These are phyloP conservation scores for Amphiprion percula DNA, from an alignment of 2,113 vertebrate species.

Conservation along the genomic window DNA sequence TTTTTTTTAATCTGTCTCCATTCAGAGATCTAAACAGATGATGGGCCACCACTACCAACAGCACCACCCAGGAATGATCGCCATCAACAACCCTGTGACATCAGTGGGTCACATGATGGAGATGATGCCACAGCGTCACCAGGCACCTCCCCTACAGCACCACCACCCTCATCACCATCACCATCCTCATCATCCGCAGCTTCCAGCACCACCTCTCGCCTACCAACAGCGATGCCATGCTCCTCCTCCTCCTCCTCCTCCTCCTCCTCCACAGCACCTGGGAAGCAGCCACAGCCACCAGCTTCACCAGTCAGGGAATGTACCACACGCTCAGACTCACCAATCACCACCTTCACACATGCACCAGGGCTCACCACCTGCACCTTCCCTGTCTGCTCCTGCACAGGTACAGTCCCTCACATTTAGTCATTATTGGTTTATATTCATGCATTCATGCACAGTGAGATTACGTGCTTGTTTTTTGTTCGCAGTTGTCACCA, in stretches of 20 bases:
- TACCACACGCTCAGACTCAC: constrained; percentile 87
- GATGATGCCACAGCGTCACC: constrained; percentile 93
- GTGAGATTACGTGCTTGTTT: not conserved
- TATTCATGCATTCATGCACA: not conserved
- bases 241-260: constrained; percentile 85
- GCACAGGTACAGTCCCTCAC: constrained; percentile 87
- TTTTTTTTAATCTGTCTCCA: constrained; percentile 1
- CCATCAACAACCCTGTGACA: constrained; percentile 86
- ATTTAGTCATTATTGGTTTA: constrained; percentile 24
- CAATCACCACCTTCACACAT: constrained; percentile 92
- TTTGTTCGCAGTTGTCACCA: constrained; percentile 74
- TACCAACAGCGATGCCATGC: constrained; percentile 90
- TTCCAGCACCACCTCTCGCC: constrained; percentile 86
- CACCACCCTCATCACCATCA: constrained; percentile 78
- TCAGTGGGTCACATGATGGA: constrained; percentile 96
- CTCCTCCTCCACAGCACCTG: constrained; percentile 88
- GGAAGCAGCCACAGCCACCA: constrained; percentile 90
- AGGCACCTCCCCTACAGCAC: constrained; percentile 90
- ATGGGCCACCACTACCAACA: constrained; percentile 83
- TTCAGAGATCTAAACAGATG: constrained; percentile 92
- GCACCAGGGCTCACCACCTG: constrained; percentile 91
- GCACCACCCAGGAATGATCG: constrained; percentile 86
- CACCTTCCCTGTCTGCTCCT: constrained; percentile 87
- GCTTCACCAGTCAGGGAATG: constrained; percentile 81
- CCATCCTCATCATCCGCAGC: constrained; percentile 80